Evolutionary conservation across 2,113 vertebrate genomes (phyloP).

Genomic region (Ploceus nigricollis): DNA sequence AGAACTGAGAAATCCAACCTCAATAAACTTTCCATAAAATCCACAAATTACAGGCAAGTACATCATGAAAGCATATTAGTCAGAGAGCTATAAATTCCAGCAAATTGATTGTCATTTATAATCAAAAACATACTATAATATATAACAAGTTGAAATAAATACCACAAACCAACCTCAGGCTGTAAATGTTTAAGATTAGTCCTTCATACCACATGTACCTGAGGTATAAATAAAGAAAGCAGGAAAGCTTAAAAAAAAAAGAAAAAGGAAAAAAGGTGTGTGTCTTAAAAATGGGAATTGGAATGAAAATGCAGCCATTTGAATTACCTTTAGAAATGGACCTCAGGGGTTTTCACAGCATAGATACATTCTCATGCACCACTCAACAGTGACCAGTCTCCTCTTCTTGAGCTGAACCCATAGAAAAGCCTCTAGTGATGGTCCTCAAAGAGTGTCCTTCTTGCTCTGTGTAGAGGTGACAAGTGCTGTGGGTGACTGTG

Average conservation of each 20-base stretch:
- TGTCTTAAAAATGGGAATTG: neutral
- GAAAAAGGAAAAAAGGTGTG: neutral
- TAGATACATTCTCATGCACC: neutral
- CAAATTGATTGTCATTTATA: constrained; percentile 65
- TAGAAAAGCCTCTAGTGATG: neutral
- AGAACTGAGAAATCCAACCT: constrained; percentile 19
- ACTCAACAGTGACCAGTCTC: neutral
- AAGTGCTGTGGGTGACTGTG: neutral
- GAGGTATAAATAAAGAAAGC: constrained; percentile 34
- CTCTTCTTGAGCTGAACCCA: neutral
- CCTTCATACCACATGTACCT: constrained; percentile 28
- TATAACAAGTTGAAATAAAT: constrained; percentile 57
- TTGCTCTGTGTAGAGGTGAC: neutral
- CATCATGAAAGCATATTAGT: constrained; percentile 57
- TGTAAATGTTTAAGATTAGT: constrained; percentile 46
- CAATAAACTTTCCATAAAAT: constrained; percentile 60
- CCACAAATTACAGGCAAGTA: constrained; percentile 62
- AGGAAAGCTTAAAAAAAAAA: neutral
- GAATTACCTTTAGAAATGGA: neutral
- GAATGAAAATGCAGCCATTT: neutral
- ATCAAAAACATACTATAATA: constrained; percentile 51
- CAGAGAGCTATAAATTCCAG: constrained; percentile 55
- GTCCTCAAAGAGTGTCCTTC: neutral
- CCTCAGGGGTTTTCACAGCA: neutral
- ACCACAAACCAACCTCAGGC: constrained; percentile 10